Evolutionary conservation across 2,888 invertebrate genomes (phyloP).

Genomic region (Gonocerus acuteangulatus): DNA sequence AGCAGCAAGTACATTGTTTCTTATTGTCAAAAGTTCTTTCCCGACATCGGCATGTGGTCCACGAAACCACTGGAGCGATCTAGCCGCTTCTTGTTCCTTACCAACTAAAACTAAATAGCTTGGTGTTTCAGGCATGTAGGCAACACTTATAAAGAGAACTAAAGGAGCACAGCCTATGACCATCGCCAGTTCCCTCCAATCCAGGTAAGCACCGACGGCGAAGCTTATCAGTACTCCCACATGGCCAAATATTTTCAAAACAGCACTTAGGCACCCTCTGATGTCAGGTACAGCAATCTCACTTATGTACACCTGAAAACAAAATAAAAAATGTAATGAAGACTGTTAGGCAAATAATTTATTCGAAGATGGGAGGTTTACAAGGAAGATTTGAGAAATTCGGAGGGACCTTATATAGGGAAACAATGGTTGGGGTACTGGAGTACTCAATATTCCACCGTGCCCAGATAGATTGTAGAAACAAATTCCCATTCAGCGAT

Average conservation of each 20-base stretch:
- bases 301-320: conserved; percentile 71
- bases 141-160: conserved; percentile 56
- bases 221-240: conserved; percentile 78
- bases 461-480: too few species aligned
- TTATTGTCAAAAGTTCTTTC: conserved; percentile 62
- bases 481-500: too few species aligned
- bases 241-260: conserved; percentile 77
- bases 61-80: conserved; percentile 72
- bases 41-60: conserved; percentile 71
- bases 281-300: conserved; percentile 83
- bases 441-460: too few species aligned
- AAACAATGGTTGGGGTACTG: too few species aligned
- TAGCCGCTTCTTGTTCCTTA: conserved; percentile 60
- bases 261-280: conserved; percentile 76
- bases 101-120: conserved; percentile 72
- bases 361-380: too few species aligned
- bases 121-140: conserved; percentile 79
- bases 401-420: too few species aligned
- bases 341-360: not conserved
- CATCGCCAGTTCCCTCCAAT: conserved; percentile 77
- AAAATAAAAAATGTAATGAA: not conserved
- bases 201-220: conserved; percentile 70
- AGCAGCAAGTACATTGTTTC: conserved; percentile 56
- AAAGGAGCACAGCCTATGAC: conserved; percentile 71
- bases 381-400: too few species aligned